These are phyloP conservation scores for Artibeus lituratus DNA, from an alignment of 2,797 vertebrate species.

Conservation along the genomic window DNA sequence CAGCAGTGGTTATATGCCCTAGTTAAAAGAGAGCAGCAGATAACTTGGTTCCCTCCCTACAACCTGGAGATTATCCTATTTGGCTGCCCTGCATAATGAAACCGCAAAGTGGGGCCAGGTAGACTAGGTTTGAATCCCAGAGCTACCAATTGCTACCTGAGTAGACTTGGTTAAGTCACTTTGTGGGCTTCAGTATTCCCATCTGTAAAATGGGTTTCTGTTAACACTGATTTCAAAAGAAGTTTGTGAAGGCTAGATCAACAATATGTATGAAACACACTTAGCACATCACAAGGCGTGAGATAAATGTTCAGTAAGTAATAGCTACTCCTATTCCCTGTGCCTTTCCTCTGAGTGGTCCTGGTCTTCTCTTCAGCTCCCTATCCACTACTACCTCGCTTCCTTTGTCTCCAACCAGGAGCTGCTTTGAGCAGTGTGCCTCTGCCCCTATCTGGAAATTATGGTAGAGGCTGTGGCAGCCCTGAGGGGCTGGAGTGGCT, in stretches of 20 bases:
- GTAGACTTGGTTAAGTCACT: neutral
- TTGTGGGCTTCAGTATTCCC: neutral
- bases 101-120: neutral
- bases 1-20: neutral
- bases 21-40: neutral
- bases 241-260: neutral
- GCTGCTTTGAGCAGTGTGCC: neutral
- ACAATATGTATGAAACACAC: neutral
- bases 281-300: neutral
- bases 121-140: neutral
- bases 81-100: neutral
- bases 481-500: neutral
- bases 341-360: neutral
- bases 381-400: neutral
- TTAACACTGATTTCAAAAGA: neutral
- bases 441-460: neutral
- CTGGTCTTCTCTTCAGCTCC: neutral
- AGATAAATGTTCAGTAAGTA: too few species aligned
- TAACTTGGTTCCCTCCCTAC: neutral
- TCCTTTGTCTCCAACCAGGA: neutral
- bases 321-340: neutral
- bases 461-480: neutral
- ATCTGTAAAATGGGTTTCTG: slow-evolving; percentile 2
- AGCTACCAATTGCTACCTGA: neutral
- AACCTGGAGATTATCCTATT: neutral